Percentiles rank a stretch among this genome's conserved stretches.
These are phyloP conservation scores for Cichladusa arquata DNA, from an alignment of 2,113 vertebrate species.

Conservation along the genomic window DNA sequence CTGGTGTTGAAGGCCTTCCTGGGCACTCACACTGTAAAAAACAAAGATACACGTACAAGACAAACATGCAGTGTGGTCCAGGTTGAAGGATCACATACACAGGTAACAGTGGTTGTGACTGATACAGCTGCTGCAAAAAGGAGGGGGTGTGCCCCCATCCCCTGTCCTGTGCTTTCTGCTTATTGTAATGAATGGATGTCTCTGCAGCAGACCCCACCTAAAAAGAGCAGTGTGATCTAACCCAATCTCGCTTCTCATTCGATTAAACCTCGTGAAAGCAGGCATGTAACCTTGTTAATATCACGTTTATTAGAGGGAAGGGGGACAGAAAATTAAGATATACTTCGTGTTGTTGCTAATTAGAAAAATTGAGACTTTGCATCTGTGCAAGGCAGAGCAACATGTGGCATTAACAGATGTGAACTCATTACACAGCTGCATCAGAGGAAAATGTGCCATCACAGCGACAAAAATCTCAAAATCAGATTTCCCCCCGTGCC, in stretches of 20 bases:
- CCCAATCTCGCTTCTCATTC: constrained; percentile 74
- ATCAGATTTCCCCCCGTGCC: constrained; percentile 45
- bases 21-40: neutral
- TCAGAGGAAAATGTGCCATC: constrained; percentile 55
- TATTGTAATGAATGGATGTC: neutral
- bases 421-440: constrained; percentile 83
- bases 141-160: neutral
- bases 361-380: constrained; percentile 85
- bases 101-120: neutral
- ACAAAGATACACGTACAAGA: neutral
- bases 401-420: constrained; percentile 83
- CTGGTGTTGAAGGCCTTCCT: neutral
- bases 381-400: constrained; percentile 79
- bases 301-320: constrained; percentile 79
- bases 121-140: neutral
- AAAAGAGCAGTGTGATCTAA: constrained; percentile 62
- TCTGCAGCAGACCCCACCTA: constrained; percentile 50
- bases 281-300: constrained; percentile 83
- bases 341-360: constrained; percentile 82
- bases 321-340: constrained; percentile 83
- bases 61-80: neutral
- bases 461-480: constrained; percentile 59
- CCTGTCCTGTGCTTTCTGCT: neutral
- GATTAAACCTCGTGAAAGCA: constrained; percentile 75
- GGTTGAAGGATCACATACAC: neutral